These are phyloP conservation scores for Himantopus leucocephalus DNA, from an alignment of 2,113 vertebrate species.

Conservation along the genomic window DNA sequence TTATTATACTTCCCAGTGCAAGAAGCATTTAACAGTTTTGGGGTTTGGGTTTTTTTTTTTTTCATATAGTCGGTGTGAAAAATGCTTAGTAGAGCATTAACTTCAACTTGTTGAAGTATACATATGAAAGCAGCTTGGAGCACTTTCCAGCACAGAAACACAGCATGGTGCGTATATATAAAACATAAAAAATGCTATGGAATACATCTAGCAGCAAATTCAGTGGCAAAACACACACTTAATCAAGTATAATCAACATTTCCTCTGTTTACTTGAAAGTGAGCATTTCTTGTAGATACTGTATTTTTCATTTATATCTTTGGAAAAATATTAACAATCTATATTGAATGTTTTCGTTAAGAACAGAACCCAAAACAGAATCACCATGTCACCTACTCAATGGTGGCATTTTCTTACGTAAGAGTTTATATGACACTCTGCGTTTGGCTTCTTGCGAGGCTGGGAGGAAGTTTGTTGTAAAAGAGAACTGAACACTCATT, in stretches of 20 bases:
- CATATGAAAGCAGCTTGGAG: background rate
- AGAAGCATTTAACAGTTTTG: background rate
- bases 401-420: background rate
- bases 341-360: background rate
- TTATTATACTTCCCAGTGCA: background rate
- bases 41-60: background rate
- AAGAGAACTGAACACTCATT: background rate
- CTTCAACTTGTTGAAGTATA: background rate
- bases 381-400: rapidly evolving
- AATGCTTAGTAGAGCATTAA: background rate
- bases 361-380: background rate
- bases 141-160: background rate
- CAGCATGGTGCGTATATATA: rapidly evolving
- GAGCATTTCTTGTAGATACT: background rate
- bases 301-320: background rate
- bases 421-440: background rate
- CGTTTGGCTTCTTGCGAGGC: background rate
- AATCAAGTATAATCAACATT: background rate
- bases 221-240: background rate
- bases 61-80: background rate
- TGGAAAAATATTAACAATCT: background rate
- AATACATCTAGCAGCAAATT: background rate
- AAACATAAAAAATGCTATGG: background rate
- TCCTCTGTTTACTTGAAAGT: background rate
- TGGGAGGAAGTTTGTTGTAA: background rate